phyloP scores from a whole-genome alignment of 2,113 vertebrate genomes.

The Thamnophis sirtalis region DNA sequence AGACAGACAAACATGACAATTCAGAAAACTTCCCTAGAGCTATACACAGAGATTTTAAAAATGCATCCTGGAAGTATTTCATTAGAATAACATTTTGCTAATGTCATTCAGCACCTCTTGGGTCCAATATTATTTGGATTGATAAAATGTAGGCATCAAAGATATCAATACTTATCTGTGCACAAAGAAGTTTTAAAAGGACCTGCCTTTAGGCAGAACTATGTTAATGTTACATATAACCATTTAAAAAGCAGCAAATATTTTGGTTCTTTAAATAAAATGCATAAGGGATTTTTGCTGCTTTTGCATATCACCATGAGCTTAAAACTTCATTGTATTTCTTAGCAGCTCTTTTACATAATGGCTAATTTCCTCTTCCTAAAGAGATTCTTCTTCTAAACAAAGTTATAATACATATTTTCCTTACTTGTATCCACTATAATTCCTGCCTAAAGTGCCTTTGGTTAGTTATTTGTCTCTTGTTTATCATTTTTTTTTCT shows the following conservation, averaged over 20 bases:
- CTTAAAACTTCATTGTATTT: constrained; percentile 6
- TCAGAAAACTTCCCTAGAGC: not conserved
- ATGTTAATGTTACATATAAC: constrained; percentile 18
- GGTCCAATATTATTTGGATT: not conserved
- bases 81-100: not conserved
- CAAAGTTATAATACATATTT: not conserved
- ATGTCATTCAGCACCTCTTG: not conserved
- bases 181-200: not conserved
- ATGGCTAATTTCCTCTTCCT: not conserved
- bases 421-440: not conserved
- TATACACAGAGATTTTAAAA: not conserved
- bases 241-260: constrained; percentile 47
- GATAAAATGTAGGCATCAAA: not conserved
- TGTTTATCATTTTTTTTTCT: constrained; percentile 3
- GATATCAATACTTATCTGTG: not conserved
- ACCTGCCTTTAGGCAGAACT: not conserved
- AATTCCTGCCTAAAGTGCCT: constrained; percentile 61
- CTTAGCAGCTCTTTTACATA: constrained; percentile 20
- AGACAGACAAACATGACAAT: not conserved
- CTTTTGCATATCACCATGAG: not conserved
- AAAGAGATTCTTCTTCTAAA: constrained; percentile 25
- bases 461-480: constrained; percentile 32
- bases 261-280: constrained; percentile 43
- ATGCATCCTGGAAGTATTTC: not conserved
- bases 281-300: not conserved